These are phyloP conservation scores for Tragelaphus oryx DNA, from an alignment of 2,797 vertebrate genomes.

Conservation along the genomic window DNA sequence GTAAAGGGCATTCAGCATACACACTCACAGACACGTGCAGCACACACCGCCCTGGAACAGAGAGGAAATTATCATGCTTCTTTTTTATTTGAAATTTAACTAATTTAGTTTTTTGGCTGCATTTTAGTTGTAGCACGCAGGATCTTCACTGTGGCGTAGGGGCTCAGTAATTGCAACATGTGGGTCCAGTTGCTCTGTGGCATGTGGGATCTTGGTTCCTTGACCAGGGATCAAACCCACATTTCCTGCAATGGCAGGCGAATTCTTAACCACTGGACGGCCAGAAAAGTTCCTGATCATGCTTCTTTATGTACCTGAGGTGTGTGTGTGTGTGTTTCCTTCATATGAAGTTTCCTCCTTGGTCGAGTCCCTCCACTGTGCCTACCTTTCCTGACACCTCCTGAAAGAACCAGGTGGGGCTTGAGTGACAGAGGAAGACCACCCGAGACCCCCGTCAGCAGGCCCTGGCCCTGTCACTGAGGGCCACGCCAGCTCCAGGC, in stretches of 20 bases:
- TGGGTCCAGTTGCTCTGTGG: not conserved
- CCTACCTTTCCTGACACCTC: not conserved
- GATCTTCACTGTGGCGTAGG: not conserved
- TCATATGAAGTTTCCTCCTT: not conserved
- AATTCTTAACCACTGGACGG: not conserved
- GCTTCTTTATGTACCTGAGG: fast-evolving
- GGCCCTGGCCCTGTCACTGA: fast-evolving
- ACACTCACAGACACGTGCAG: fast-evolving
- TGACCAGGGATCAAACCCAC: not conserved
- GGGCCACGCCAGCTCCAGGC: fast-evolving
- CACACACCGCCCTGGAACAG: fast-evolving
- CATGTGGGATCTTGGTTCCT: not conserved
- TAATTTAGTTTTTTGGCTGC: not conserved
- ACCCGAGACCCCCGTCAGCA: fast-evolving
- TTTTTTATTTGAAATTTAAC: not conserved
- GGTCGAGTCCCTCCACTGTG: not conserved
- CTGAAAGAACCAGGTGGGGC: not conserved
- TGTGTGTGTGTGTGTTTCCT: not conserved
- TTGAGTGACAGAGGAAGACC: not conserved
- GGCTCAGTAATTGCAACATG: not conserved
- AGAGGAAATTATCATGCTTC: not conserved
- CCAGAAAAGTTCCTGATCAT: not conserved
- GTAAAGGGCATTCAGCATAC: not conserved
- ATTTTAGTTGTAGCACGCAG: not conserved
- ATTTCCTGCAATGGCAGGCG: not conserved